These are phyloP conservation scores for Sinocyclocheilus maitianheensis DNA, from an alignment of 2,113 vertebrate genomes.

Conservation along the genomic window DNA sequence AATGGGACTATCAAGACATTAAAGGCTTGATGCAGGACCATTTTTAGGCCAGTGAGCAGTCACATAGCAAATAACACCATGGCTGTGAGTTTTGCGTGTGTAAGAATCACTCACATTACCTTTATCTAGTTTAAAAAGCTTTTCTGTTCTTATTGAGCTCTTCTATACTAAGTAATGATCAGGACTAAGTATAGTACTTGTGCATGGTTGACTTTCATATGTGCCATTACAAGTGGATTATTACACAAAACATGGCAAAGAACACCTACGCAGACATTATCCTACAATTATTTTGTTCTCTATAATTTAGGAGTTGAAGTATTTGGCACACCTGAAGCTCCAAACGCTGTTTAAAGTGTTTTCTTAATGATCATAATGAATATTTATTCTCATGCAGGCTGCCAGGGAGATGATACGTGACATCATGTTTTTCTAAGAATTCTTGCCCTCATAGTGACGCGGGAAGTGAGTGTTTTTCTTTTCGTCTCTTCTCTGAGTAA, in stretches of 20 bases:
- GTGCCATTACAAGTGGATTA: conserved; percentile 3
- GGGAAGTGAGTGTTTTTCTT: conserved; percentile 25
- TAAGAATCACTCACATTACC: not conserved
- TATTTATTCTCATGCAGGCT: not conserved
- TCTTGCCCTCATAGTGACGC: conserved; percentile 14
- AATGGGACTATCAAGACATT: not conserved
- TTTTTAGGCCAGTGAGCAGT: not conserved
- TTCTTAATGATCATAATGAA: conserved; percentile 22
- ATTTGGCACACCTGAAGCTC: conserved; percentile 24
- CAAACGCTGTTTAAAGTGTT: conserved; percentile 8
- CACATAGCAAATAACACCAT: not conserved
- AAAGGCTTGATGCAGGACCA: not conserved
- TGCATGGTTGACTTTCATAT: not conserved
- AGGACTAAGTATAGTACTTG: not conserved
- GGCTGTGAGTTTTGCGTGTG: not conserved
- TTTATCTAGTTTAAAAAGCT: not conserved
- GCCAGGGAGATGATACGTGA: conserved; percentile 11
- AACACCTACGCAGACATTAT: conserved; percentile 10
- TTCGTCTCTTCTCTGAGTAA: conserved; percentile 2
- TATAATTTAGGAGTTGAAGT: not conserved
- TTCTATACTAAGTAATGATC: not conserved
- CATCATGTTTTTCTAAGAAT: conserved; percentile 23
- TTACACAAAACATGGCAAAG: conserved; percentile 2
- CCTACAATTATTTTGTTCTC: not conserved
- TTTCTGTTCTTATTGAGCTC: not conserved